Evolutionary conservation across 2,797 vertebrate species (phyloP).

Genomic region (Pterois miles): DNA sequence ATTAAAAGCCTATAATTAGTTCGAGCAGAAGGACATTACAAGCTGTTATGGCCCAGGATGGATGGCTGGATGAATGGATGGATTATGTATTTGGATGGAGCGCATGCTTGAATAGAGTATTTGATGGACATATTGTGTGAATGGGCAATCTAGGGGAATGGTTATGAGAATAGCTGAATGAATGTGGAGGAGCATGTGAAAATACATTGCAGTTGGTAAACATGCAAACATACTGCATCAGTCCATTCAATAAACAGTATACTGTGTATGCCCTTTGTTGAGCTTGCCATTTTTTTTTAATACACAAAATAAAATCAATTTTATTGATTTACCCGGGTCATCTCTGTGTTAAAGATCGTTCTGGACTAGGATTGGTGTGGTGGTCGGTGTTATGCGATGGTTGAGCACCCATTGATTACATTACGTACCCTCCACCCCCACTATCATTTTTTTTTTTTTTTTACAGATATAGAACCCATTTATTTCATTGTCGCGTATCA

Average conservation of each 20-base stretch:
- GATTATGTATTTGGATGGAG: constrained; percentile 40
- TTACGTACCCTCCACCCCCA: no score
- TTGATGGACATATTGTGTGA: constrained; percentile 41
- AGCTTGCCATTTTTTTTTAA: background rate
- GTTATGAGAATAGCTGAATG: constrained; percentile 21
- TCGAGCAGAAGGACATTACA: constrained; percentile 64
- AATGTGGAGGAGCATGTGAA: constrained; percentile 2
- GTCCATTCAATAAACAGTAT: background rate
- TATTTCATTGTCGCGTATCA: no score
- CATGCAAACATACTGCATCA: background rate
- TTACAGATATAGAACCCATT: no score
- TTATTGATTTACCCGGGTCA: background rate
- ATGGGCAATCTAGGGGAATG: constrained; percentile 17
- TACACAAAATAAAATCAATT: background rate
- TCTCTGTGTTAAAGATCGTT: background rate
- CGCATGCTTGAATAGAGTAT: constrained; percentile 24
- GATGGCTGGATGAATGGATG: constrained; percentile 44
- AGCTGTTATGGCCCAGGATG: constrained; percentile 55
- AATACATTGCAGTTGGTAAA: background rate
- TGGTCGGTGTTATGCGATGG: no score
- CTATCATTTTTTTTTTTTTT: rapidly evolving
- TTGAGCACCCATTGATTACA: no score
- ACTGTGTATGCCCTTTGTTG: background rate
- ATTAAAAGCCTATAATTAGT: constrained; percentile 69
- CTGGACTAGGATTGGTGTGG: no score